Evolutionary conservation across 2,888 invertebrate genomes (phyloP).

Genomic region (Drosophila sordidula): DNA sequence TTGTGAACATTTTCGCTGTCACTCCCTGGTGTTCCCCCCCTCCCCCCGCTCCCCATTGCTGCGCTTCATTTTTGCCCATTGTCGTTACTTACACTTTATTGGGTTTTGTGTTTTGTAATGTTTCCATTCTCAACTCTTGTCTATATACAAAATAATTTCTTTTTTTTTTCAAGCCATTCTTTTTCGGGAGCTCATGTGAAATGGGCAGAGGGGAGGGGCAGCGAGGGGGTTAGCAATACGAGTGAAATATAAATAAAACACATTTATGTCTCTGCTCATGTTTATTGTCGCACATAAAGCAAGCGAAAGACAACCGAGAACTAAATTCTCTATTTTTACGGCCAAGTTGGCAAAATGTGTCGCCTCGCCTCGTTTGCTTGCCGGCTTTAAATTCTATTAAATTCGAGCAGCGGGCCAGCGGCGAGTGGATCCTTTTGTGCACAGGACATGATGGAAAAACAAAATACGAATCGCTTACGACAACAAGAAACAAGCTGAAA

Average conservation of each 20-base stretch:
- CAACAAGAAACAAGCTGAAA: constrained; percentile 47
- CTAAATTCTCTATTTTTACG: constrained; percentile 68
- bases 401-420: constrained; percentile 40
- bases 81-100: constrained; percentile 79
- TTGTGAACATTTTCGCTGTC: constrained; percentile 68
- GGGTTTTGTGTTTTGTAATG: constrained; percentile 67
- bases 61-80: constrained; percentile 43
- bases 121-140: constrained; percentile 51
- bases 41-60: background rate
- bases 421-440: constrained; percentile 16
- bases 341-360: constrained; percentile 70
- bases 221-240: constrained; percentile 12
- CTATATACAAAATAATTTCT: constrained; percentile 28
- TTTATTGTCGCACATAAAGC: constrained; percentile 80
- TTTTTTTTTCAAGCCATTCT: constrained; percentile 45
- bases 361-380: constrained; percentile 11
- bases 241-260: constrained; percentile 52
- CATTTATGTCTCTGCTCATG: constrained; percentile 77
- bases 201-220: constrained; percentile 33
- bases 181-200: constrained; percentile 17
- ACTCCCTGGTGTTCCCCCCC: background rate
- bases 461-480: constrained; percentile 48
- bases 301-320: constrained; percentile 41
- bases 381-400: constrained; percentile 76
- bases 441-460: constrained; percentile 31